Conservation (phyloP, 2,797 vertebrate species). For the Tiaroga cobitis region DNA sequence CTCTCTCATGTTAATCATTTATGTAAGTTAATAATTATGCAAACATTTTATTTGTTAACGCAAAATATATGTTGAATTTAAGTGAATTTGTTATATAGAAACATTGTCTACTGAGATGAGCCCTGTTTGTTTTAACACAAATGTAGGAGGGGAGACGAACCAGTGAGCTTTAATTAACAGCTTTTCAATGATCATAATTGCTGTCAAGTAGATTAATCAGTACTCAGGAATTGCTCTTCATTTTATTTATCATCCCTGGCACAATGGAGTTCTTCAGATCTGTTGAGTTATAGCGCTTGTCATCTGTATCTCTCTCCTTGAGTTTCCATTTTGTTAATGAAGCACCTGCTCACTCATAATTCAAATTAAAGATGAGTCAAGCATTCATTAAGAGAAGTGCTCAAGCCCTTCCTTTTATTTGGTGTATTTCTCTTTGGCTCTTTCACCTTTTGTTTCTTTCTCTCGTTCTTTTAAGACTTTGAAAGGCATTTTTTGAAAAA, state of each 20-base stretch:
- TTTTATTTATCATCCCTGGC: slow-evolving; percentile 48
- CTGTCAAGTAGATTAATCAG: slow-evolving; percentile 58
- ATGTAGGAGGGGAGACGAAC: background rate
- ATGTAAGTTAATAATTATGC: background rate
- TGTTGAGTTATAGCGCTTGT: slow-evolving; percentile 38
- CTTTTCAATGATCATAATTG: slow-evolving; percentile 53
- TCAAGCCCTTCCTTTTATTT: slow-evolving; percentile 30
- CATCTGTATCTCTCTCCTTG: slow-evolving; percentile 50
- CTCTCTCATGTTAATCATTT: too few relatives aligned
- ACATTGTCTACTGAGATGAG: background rate
- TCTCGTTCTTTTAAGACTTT: background rate
- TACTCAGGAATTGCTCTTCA: slow-evolving; percentile 54
- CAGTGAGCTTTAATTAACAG: slow-evolving; percentile 33
- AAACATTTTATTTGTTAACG: background rate
- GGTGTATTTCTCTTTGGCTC: background rate
- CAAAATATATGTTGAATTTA: background rate
- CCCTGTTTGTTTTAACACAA: slow-evolving; percentile 21
- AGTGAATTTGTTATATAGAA: background rate
- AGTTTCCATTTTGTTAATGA: slow-evolving; percentile 52
- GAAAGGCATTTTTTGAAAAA: background rate
- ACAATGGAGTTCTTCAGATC: slow-evolving; percentile 43
- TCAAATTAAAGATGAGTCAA: slow-evolving; percentile 53
- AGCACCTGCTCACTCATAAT: slow-evolving; percentile 54
- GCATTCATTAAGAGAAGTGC: slow-evolving; percentile 53
- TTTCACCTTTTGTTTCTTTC: background rate